Conservation (phyloP, 2,797 vertebrate genomes). For the Caiman crocodilus region DNA sequence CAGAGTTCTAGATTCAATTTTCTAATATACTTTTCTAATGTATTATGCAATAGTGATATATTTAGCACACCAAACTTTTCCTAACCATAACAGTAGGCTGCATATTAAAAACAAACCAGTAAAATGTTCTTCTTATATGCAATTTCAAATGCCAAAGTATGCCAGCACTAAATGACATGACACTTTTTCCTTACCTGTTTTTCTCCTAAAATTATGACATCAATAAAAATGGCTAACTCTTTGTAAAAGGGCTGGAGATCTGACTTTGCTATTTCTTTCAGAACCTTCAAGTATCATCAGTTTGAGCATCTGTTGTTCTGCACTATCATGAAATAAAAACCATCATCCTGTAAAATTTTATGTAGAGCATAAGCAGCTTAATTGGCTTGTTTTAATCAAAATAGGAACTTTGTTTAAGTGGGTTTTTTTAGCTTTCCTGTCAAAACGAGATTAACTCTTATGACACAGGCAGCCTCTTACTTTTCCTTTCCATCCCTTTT, state of each 20-base stretch:
- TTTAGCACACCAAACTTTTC: neutral
- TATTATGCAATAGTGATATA: neutral
- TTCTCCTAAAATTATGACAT: constrained; percentile 1
- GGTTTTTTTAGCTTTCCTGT: neutral
- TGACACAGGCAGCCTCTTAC: neutral
- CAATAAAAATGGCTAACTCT: neutral
- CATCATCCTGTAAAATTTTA: neutral
- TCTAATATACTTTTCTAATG: neutral
- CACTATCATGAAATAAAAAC: neutral
- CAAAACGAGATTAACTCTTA: neutral
- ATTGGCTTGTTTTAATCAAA: neutral
- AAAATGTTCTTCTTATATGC: neutral
- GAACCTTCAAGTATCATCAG: neutral
- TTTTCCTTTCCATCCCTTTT: neutral
- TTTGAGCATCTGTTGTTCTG: constrained; percentile 28
- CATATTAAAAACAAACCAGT: neutral
- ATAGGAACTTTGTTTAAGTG: neutral
- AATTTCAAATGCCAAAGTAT: neutral
- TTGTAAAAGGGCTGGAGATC: neutral
- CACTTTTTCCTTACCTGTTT: neutral
- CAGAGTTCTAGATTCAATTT: neutral
- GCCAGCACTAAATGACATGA: neutral
- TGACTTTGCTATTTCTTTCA: neutral
- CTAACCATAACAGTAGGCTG: neutral
- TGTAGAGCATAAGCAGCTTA: neutral